Conservation (phyloP, 2,888 invertebrate species). For the Cecidostiba fungosa region DNA sequence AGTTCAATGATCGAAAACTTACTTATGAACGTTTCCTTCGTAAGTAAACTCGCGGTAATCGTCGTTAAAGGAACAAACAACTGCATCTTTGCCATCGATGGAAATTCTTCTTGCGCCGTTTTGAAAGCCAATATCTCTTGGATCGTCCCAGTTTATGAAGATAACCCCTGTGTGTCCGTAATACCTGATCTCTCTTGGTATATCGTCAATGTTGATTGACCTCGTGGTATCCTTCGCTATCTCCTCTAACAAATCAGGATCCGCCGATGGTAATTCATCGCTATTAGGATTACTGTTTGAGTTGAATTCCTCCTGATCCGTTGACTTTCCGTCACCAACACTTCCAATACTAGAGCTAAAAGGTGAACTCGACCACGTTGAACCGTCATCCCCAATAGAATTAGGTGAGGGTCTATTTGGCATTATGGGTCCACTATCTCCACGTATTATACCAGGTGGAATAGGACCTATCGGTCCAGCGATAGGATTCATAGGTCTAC, state of each 20-base stretch:
- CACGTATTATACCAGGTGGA: conserved; percentile 35
- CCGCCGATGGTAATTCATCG: conserved; percentile 79
- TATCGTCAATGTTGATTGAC: conserved; percentile 91
- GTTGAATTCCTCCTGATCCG: conserved; percentile 4
- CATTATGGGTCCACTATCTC: background rate
- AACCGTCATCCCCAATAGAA: background rate
- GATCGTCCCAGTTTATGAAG: conserved; percentile 92
- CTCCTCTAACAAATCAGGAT: conserved; percentile 81
- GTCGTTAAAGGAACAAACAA: conserved; percentile 84
- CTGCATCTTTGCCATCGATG: conserved; percentile 89
- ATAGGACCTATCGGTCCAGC: conserved; percentile 18
- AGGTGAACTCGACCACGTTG: conserved; percentile 10
- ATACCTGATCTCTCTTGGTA: conserved; percentile 90
- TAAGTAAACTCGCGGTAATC: conserved; percentile 88
- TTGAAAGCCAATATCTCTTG: conserved; percentile 91
- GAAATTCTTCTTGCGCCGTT: conserved; percentile 88
- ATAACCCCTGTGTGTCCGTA: conserved; percentile 93
- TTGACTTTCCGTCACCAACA: background rate
- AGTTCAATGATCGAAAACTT: conserved; percentile 58
- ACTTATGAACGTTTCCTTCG: conserved; percentile 86
- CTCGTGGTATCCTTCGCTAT: conserved; percentile 87
- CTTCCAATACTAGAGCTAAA: background rate
- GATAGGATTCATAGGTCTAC: conserved; percentile 72
- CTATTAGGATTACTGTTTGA: conserved; percentile 38
- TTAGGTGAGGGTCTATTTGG: conserved; percentile 24